These are phyloP conservation scores for Parascotia fuliginaria DNA, from an alignment of 2,888 invertebrate species.

Conservation along the genomic window DNA sequence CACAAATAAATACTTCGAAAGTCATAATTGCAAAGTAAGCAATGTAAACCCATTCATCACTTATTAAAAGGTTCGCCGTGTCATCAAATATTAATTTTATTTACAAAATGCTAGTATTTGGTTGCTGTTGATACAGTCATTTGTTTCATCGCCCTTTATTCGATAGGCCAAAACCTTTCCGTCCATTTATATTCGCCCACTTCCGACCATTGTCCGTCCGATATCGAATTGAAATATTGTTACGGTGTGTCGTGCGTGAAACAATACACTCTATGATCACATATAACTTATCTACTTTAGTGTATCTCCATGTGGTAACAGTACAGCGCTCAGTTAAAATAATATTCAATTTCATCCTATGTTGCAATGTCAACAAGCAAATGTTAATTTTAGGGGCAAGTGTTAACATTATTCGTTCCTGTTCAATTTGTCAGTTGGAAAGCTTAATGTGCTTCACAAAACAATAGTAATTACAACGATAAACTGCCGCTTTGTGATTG, in stretches of 20 bases:
- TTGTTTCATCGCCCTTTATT: constrained; percentile 68
- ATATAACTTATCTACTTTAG: constrained; percentile 45
- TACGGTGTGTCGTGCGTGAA: constrained; percentile 69
- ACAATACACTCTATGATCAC: constrained; percentile 56
- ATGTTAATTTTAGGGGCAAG: constrained; percentile 62
- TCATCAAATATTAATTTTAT: constrained; percentile 27
- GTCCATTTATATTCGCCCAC: constrained; percentile 82
- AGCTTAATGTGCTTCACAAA: constrained; percentile 53
- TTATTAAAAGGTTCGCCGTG: neutral
- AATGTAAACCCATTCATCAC: neutral
- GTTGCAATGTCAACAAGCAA: constrained; percentile 53
- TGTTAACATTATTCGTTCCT: constrained; percentile 60
- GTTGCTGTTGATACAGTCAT: constrained; percentile 52
- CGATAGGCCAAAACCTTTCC: constrained; percentile 77
- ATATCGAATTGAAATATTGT: constrained; percentile 84
- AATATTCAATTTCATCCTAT: constrained; percentile 52
- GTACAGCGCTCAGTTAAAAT: constrained; percentile 47
- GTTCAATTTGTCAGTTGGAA: constrained; percentile 56
- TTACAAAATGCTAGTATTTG: constrained; percentile 32
- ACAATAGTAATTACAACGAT: constrained; percentile 56
- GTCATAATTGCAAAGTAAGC: neutral
- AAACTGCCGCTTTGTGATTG: constrained; percentile 48
- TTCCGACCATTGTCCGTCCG: constrained; percentile 80
- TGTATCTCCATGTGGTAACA: constrained; percentile 36
- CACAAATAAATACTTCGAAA: neutral